Percentiles rank a stretch among this genome's conserved stretches.
phyloP scores from a whole-genome alignment of 1,140 invertebrate species.

The Euura lappo region DNA sequence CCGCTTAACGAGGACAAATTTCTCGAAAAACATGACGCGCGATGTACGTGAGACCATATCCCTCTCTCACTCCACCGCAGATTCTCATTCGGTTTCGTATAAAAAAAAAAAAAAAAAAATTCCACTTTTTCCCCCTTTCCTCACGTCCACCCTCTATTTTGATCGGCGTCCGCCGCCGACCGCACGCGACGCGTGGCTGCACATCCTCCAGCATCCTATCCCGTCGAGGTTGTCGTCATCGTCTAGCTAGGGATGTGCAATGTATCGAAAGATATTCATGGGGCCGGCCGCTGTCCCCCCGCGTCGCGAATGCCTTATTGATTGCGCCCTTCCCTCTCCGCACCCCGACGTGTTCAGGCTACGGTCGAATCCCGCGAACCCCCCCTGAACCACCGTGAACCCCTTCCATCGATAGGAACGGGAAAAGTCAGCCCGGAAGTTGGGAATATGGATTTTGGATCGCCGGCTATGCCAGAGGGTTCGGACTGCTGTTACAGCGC shows the following conservation, averaged over 20 bases:
- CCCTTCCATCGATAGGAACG: neutral
- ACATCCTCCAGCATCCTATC: constrained; percentile 32
- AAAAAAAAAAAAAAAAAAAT: too few relatives aligned
- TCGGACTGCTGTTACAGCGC: too few relatives aligned
- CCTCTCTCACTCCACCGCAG: too few relatives aligned
- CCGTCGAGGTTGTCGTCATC: constrained; percentile 12
- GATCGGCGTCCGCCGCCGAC: constrained; percentile 1
- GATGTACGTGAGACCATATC: too few relatives aligned
- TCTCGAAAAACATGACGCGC: constrained; percentile 1
- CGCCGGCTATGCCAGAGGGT: constrained; percentile 1
- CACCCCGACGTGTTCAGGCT: constrained; percentile 34
- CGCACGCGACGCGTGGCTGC: constrained; percentile 57
- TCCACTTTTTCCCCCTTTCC: constrained; percentile 11
- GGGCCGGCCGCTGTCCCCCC: constrained; percentile 50
- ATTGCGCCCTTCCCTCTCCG: constrained; percentile 46
- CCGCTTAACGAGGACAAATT: constrained; percentile 21
- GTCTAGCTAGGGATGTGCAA: constrained; percentile 56
- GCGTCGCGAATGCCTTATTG: constrained; percentile 63
- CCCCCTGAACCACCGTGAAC: neutral
- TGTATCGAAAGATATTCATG: constrained; percentile 64
- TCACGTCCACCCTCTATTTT: neutral
- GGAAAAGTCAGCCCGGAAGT: constrained; percentile 37
- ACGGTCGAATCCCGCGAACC: neutral
- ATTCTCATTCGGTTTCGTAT: too few relatives aligned
- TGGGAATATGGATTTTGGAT: constrained; percentile 45